phyloP scores from a whole-genome alignment of 2,797 vertebrate genomes.

The Gallinago nigripennis region DNA sequence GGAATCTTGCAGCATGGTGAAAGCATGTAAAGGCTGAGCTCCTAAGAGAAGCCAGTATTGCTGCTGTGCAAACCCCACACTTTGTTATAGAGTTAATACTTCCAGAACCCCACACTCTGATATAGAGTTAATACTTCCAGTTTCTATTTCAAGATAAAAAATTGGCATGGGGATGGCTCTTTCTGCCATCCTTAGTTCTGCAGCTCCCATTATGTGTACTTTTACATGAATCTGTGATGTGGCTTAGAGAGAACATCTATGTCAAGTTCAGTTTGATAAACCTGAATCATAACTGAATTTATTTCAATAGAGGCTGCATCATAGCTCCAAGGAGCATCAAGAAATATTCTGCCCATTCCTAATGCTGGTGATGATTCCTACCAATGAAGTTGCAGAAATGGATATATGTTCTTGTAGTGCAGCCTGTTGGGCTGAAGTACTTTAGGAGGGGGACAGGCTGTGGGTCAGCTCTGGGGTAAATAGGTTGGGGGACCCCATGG shows the following conservation, averaged over 20 bases:
- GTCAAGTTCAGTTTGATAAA: background rate
- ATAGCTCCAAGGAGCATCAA: background rate
- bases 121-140: background rate
- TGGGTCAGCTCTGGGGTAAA: background rate
- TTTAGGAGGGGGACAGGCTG: background rate
- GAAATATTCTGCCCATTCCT: background rate
- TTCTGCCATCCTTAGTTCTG: background rate
- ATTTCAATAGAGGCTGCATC: background rate
- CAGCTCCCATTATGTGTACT: background rate
- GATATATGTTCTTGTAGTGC: background rate
- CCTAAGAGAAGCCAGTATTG: background rate
- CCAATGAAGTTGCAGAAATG: background rate
- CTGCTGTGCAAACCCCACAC: background rate
- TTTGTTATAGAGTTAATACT: background rate
- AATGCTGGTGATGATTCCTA: background rate
- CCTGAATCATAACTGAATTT: background rate
- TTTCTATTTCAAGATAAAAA: background rate
- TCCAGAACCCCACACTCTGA: background rate
- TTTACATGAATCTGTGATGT: background rate
- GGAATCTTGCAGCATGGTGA: background rate
- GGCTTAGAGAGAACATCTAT: background rate
- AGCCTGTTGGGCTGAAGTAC: background rate
- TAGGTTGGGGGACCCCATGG: fast-evolving
- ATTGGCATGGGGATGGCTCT: background rate
- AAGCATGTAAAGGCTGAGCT: background rate